Evolutionary conservation across 2,797 vertebrate species (phyloP), one percentile per base, ranked within the genome.

Genomic region (Tamandua tetradactyla): DNA sequence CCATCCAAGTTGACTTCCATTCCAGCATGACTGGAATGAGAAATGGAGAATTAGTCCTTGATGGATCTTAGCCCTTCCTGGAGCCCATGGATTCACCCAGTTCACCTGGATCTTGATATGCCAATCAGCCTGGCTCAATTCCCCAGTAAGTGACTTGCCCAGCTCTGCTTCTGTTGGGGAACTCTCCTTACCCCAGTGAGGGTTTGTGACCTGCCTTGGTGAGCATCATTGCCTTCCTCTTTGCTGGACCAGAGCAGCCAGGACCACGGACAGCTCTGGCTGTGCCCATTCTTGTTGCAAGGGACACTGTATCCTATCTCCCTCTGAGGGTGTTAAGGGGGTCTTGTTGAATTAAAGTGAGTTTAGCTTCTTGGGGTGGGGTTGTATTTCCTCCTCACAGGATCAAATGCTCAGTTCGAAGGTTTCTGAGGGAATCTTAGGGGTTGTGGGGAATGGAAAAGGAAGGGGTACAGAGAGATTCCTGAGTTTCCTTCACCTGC

Each of bases 261-360:
- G 96, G 3, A 96, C 96, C 94, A 91, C 1, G 62, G 92, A 94
- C 91, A 96, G 95, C 84, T 95, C 95, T 72, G 27, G 68, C 23
- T 0, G 2, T 5, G 17, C 25, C 49, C 27, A 2, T 55, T 61
- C 30, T 71, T 64, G 35, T 52, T 80, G 59, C n/a, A 27, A 47
- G 52, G 35, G 40, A 32, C 20, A 2, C 1, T 35, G 40, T 27
- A 20, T 27, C 17, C 32, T 4, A 25, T n/a, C 17, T 49, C 49
- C 32, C 25, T 80, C 7, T 52, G 6, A 87, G 47, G 76, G 68
- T 57, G 78, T 47, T 37, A 57, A 42, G 30, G 15, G 17, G 12
- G 3, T 7, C 62, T 79, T 44, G 2, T 23, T 78, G 32, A 14
- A 42, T 44, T 91, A 68, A 95, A n/a, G 5, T 1, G 8, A 88